Conservation (phyloP, 2,797 vertebrate species). For the Oreochromis mossambicus region DNA sequence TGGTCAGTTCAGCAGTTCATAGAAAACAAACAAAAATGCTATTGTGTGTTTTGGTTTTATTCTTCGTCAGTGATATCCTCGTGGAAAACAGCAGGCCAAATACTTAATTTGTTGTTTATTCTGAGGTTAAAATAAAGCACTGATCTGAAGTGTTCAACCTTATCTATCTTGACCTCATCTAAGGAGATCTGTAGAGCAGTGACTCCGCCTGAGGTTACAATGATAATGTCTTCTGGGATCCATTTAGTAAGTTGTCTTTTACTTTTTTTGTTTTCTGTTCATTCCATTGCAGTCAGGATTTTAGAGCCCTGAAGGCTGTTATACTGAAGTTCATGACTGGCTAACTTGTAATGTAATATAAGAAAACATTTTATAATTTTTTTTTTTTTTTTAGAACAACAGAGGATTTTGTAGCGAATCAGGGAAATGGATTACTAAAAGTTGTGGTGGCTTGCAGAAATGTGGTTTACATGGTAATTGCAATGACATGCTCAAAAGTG, state of each 20-base stretch:
- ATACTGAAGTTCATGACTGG: not conserved
- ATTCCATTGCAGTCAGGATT: not conserved
- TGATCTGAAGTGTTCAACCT: not conserved
- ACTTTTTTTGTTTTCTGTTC: not conserved
- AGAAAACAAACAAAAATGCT: slow-evolving; percentile 16
- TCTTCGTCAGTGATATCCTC: not conserved
- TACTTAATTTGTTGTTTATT: not conserved
- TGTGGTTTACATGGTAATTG: not conserved
- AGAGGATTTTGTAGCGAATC: not conserved
- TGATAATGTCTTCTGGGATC: not conserved
- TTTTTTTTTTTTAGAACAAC: not conserved
- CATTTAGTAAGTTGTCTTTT: not conserved
- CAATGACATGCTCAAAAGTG: not conserved
- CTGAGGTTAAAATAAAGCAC: not conserved
- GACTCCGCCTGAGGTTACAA: not conserved
- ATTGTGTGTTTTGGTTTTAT: not conserved
- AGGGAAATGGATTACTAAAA: not conserved
- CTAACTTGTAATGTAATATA: not conserved
- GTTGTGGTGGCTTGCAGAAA: not conserved
- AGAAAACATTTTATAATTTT: not conserved
- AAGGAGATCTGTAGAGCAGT: not conserved
- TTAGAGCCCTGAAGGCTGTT: not conserved
- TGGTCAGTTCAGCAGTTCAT: slow-evolving; percentile 7
- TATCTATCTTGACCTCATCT: not conserved
- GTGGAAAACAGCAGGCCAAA: not conserved